A percentile compares a stretch with the other conserved stretches of the same genome.
Conservation (phyloP, 2,888 invertebrate genomes). For the Hemistola chrysoprasaria region DNA sequence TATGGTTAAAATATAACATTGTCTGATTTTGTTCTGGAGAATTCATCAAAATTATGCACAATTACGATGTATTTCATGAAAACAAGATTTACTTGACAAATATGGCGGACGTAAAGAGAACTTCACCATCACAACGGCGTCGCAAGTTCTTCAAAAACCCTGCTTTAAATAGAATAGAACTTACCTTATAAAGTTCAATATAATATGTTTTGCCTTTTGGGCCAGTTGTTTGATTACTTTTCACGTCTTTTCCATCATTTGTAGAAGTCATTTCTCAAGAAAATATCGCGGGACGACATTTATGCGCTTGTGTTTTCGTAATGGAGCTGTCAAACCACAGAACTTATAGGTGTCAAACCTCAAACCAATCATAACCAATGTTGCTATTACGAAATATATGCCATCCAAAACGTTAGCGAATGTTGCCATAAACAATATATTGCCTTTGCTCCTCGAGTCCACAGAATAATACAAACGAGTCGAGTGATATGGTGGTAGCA, state of each 20-base stretch:
- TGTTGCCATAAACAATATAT: no score
- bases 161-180: constrained; percentile 50
- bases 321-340: constrained; percentile 76
- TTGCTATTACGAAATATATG: no score
- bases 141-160: constrained; percentile 44
- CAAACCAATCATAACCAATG: no score
- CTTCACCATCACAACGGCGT: constrained; percentile 72
- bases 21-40: not conserved
- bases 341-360: no score
- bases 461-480: no score
- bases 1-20: not conserved
- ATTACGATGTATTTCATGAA: constrained; percentile 55
- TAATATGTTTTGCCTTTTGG: constrained; percentile 75
- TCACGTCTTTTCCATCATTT: constrained; percentile 81
- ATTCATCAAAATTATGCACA: constrained; percentile 26
- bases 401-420: no score
- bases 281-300: constrained; percentile 82
- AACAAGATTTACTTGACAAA: constrained; percentile 74
- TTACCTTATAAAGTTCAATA: constrained; percentile 78
- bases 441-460: no score
- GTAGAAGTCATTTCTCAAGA: constrained; percentile 82
- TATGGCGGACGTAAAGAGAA: constrained; percentile 76
- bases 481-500: no score
- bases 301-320: constrained; percentile 81
- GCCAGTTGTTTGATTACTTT: constrained; percentile 73